phyloP scores from a whole-genome alignment of 2,113 vertebrate species.

The Myotis yumanensis region DNA sequence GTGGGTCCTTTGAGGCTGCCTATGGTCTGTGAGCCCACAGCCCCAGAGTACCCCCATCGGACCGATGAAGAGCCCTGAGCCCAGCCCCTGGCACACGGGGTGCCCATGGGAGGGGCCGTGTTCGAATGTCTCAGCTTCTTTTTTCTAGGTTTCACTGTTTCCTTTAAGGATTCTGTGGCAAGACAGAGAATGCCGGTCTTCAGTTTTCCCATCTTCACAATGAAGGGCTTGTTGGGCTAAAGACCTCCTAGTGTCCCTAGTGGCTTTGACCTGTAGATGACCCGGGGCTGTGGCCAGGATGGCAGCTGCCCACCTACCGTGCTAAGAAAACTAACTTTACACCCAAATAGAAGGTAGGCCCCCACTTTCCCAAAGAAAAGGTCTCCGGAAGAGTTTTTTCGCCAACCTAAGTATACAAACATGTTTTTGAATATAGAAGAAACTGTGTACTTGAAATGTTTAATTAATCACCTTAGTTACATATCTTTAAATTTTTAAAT shows the following conservation, averaged over 20 bases:
- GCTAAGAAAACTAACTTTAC: neutral
- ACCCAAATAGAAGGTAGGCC: neutral
- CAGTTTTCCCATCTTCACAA: neutral
- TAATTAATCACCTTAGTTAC: neutral
- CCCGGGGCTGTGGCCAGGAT: neutral
- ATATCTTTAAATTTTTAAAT: slow-evolving; percentile 19
- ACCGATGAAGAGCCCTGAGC: neutral
- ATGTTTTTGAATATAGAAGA: neutral
- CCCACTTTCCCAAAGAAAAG: neutral
- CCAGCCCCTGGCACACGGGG: fast-evolving
- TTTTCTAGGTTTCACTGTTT: neutral
- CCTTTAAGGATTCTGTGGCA: neutral
- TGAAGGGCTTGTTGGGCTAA: neutral
- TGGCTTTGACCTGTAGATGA: neutral
- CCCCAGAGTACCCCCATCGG: neutral
- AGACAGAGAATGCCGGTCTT: neutral
- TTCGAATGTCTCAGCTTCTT: neutral
- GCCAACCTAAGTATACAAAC: neutral
- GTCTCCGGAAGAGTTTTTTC: neutral
- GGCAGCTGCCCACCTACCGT: neutral
- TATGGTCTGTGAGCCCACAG: neutral
- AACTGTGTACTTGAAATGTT: neutral
- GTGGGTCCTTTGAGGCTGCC: neutral
- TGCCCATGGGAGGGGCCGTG: neutral
- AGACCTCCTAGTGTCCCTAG: neutral